A percentile compares a stretch with the other conserved stretches of the same genome.
These are phyloP conservation scores for Nettapus auritus DNA, from an alignment of 2,113 vertebrate species.

Conservation along the genomic window DNA sequence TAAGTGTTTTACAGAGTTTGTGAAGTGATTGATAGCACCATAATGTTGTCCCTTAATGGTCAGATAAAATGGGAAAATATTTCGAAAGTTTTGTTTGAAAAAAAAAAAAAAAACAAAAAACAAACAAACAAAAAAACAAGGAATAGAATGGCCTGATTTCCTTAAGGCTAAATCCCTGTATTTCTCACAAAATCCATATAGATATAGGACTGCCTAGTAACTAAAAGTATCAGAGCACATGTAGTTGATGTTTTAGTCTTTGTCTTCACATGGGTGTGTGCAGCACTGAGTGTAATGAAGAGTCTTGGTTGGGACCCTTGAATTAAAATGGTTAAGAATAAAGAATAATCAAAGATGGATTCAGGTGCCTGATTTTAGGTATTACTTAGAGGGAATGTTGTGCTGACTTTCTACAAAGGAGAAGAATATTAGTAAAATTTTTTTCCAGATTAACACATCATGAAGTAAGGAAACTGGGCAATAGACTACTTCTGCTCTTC, in stretches of 20 bases:
- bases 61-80: not conserved
- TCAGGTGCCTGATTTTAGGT: not conserved
- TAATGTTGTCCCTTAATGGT: not conserved
- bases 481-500: not conserved
- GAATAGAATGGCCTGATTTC: not conserved
- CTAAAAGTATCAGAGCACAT: not conserved
- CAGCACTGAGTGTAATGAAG: not conserved
- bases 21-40: not conserved
- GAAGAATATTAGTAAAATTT: not conserved
- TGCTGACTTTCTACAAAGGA: not conserved
- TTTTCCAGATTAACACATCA: not conserved
- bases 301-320: not conserved
- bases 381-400: not conserved
- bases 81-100: not conserved
- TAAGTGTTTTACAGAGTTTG: not conserved
- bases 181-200: not conserved
- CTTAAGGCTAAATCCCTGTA: not conserved
- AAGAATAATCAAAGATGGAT: not conserved
- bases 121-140: not conserved
- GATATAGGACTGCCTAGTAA: not conserved
- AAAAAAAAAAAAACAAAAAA: not conserved
- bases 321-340: not conserved
- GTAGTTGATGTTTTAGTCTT: not conserved
- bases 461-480: not conserved
- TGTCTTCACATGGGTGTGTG: not conserved